phyloP scores from a whole-genome alignment of 2,797 vertebrate genomes.

The Morus bassanus region DNA sequence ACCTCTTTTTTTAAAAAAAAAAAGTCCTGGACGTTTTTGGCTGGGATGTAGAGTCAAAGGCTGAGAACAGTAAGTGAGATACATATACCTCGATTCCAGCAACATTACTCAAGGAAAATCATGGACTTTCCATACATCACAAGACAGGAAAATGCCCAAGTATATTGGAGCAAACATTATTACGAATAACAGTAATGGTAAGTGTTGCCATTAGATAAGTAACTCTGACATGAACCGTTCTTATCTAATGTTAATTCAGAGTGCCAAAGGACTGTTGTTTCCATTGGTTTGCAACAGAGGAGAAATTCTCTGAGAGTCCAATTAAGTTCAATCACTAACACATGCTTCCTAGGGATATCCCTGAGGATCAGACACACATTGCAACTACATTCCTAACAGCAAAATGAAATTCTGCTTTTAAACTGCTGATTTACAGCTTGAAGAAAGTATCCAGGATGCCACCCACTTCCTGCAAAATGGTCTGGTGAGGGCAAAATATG shows the following conservation, averaged over 20 bases:
- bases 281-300: background rate
- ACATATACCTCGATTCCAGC: background rate
- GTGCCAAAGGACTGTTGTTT: background rate
- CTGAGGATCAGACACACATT: background rate
- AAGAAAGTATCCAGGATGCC: background rate
- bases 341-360: background rate
- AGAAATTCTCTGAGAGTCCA: background rate
- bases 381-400: background rate
- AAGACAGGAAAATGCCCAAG: background rate
- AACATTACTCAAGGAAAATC: background rate
- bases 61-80: background rate
- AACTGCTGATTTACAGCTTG: background rate
- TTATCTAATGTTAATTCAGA: background rate
- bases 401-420: slow-evolving; percentile 13
- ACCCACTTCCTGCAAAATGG: background rate
- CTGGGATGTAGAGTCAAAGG: background rate
- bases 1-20: background rate
- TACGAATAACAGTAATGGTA: background rate
- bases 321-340: background rate
- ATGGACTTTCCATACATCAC: background rate
- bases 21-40: background rate
- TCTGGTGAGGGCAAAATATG: background rate
- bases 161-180: background rate
- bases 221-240: background rate
- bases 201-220: background rate